phyloP scores from a whole-genome alignment of 1,140 invertebrate species.

The Danaus plexippus region DNA sequence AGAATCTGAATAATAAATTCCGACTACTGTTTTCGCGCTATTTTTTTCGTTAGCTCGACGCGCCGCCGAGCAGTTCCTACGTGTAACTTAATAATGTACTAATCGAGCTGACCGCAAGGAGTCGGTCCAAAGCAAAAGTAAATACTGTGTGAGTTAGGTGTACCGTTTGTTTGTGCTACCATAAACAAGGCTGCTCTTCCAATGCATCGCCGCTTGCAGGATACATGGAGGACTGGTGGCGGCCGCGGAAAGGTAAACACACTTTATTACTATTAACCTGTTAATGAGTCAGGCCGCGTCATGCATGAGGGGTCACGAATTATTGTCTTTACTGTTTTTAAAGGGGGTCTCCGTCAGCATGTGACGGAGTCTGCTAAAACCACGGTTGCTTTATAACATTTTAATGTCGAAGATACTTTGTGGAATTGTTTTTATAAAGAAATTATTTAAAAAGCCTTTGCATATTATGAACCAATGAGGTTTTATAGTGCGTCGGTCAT shows the following conservation, averaged over 20 bases:
- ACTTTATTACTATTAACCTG: slow-evolving; percentile 47
- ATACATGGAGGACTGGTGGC: slow-evolving; percentile 97
- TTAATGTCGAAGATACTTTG: too few species aligned
- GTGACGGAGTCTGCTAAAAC: neutral
- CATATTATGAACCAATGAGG: too few species aligned
- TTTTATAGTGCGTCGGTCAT: too few species aligned
- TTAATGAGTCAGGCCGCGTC: too few species aligned
- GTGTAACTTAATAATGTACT: neutral
- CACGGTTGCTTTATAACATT: slow-evolving; percentile 34
- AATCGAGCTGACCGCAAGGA: slow-evolving; percentile 1
- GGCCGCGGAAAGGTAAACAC: slow-evolving; percentile 91
- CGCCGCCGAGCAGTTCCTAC: slow-evolving; percentile 21
- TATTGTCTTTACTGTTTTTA: too few species aligned
- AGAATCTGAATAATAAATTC: slow-evolving; percentile 24
- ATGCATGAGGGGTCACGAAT: too few species aligned
- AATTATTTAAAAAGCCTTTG: too few species aligned
- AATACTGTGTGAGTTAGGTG: slow-evolving; percentile 70
- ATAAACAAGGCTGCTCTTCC: slow-evolving; percentile 88
- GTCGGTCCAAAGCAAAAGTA: slow-evolving; percentile 45
- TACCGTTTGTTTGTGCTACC: slow-evolving; percentile 73
- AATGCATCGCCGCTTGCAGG: slow-evolving; percentile 94
- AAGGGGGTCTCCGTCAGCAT: too few species aligned
- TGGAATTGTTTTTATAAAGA: too few species aligned
- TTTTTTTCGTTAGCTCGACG: slow-evolving; percentile 39
- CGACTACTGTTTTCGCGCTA: slow-evolving; percentile 35